phyloP scores from a whole-genome alignment of 2,113 vertebrate genomes.

The Rhadina sibilatrix region DNA sequence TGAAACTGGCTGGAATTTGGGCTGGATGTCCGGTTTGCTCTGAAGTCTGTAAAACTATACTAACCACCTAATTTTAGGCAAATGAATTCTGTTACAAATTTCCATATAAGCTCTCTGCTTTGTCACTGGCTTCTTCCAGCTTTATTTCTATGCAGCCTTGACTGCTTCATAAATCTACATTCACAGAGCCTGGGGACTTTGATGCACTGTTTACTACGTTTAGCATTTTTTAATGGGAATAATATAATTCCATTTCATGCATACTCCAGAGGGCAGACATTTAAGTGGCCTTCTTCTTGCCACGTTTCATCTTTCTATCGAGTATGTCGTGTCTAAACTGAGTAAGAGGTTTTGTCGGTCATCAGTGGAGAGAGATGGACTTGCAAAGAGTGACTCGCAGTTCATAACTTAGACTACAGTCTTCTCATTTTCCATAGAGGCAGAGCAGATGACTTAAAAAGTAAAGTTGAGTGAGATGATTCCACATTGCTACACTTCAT shows the following conservation, averaged over 20 bases:
- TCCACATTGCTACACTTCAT: not conserved
- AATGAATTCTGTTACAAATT: not conserved
- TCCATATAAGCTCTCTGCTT: not conserved
- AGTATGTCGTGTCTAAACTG: not conserved
- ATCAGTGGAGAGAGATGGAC: not conserved
- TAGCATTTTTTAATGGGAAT: not conserved
- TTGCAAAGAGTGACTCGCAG: not conserved
- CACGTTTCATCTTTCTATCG: not conserved
- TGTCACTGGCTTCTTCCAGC: not conserved
- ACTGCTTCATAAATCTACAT: not conserved
- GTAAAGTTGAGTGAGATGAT: not conserved
- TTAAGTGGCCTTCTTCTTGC: not conserved
- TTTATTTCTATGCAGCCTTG: not conserved
- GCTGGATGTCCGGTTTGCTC: not conserved
- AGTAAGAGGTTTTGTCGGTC: not conserved
- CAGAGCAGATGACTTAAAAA: not conserved
- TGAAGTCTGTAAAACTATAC: not conserved
- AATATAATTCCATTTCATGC: not conserved
- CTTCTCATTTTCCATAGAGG: not conserved
- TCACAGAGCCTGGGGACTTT: not conserved
- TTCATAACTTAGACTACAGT: not conserved
- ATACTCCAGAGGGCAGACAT: not conserved
- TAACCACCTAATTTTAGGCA: not conserved
- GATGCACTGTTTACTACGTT: not conserved
- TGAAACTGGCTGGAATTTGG: not conserved